Evolutionary conservation across 2,888 invertebrate genomes (phyloP), one percentile per base, ranked within the genome.

Genomic region (Scaptomyza cyrtandrae): DNA sequence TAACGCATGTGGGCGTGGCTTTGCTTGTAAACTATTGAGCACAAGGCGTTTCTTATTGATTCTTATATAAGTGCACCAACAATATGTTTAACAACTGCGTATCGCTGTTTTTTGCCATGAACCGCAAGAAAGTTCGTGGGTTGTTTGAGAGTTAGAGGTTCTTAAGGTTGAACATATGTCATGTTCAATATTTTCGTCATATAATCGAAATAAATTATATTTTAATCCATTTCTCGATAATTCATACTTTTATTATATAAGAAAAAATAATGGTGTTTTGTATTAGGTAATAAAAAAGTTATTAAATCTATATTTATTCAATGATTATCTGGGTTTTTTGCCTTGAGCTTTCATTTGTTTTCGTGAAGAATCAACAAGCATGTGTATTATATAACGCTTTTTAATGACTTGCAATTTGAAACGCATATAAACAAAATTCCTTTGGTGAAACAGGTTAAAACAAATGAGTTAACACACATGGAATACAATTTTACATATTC

Each of bases 1-100:
- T 19, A 70, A 78, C 79, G 79, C 75, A 78, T 75, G 75, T 78
- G 75, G 75, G 79, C 79, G 75, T 75, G 79, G 75, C 35, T 16
- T 4, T n/a, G 5, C n/a, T 35, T 52, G 37, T 33, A 46, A 60
- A 33, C 43, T 60, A 75, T 75, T 67, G 52, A 49, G 78, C 78
- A 62, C 74, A 75, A 75, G 74, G 74, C 74, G 62, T 75, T 59
- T 39, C 52, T n/a, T n/a, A n/a, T 55, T 3, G 61, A 57, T 78
- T 67, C 48, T 56, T 55, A 19, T 48, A 19, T 49, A 2, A 48
- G 16, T 58, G 57, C 46, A 58, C 66, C 56, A 31, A 45, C 52
- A 48, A 62, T 54, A 41, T 58, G 35, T 35, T 52, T 10, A 64
- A 3, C 45, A 58, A 57, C 46, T 54, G 33, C 48, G 39, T 33